Conservation (phyloP, 2,888 invertebrate genomes). For the Polyommatus icarus region DNA sequence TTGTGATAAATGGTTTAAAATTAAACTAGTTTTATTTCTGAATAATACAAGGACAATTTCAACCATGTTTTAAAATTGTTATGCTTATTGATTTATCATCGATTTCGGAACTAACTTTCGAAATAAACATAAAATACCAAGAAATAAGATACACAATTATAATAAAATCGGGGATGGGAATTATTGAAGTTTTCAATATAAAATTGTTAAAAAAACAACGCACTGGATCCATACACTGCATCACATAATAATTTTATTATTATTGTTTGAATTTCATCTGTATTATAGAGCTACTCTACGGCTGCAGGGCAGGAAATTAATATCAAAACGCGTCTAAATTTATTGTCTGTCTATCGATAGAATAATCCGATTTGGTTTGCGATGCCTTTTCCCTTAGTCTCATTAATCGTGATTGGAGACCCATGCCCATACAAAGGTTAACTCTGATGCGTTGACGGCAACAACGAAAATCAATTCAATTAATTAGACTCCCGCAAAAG, state of each 20-base stretch:
- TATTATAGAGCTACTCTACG: neutral
- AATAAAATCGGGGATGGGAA: too few relatives aligned
- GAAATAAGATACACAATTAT: too few relatives aligned
- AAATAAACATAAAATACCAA: neutral
- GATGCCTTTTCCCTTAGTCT: neutral
- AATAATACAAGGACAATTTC: neutral
- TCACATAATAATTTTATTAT: too few relatives aligned
- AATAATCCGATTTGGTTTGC: neutral
- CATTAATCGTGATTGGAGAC: conserved; percentile 6
- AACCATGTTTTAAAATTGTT: neutral
- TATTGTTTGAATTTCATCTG: too few relatives aligned
- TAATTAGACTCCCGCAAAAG: neutral
- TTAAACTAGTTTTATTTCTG: neutral
- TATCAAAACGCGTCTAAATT: conserved; percentile 3
- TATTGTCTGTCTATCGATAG: neutral
- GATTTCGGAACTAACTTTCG: neutral
- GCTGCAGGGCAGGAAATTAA: neutral
- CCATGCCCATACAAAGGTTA: neutral
- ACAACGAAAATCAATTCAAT: conserved; percentile 11
- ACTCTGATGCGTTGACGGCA: conserved; percentile 13
- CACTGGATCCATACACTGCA: too few relatives aligned
- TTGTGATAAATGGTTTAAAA: too few relatives aligned
- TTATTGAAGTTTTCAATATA: too few relatives aligned
- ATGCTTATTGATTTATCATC: neutral
- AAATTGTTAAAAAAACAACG: too few relatives aligned